Evolutionary conservation across 2,113 vertebrate genomes (phyloP), one percentile per base, ranked within the genome.

Genomic region (Amia ocellicauda): DNA sequence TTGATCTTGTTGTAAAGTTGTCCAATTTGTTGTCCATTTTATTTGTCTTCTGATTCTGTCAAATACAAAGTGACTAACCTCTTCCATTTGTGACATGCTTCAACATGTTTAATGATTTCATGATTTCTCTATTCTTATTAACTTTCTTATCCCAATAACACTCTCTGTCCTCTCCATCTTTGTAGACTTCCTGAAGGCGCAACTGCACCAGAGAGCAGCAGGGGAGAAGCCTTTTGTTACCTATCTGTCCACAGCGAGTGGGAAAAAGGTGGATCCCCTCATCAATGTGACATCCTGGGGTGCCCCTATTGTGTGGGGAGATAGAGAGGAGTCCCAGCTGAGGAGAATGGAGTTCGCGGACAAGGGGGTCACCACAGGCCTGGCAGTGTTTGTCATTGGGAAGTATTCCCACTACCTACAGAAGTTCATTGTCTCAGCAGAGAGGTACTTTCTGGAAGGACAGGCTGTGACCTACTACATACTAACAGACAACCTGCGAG

Each of bases 291-390:
- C 91, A 0, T 74, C 87, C 0, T 92, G 90, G 91, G 65, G 91
- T 29, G 90, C 83, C 0, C 92, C 92, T 59, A 72, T 93, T 2
- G 17, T 92, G 58, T 95, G 92, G 66, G 91, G 93, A 3, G 88
- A 88, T 20, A 86, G 74, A 61, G 82, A 74, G 4, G n/a, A 70
- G n/a, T 70, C 86, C 0, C 82, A 75, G 19, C n/a, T 71, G 19
- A 77, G 82, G 52, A 83, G 78, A 55, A 73, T 57, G 4, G 74
- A 81, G 65, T 85, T 87, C 22, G 72, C 56, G 17, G 72, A 84
- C 0, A 60, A 66, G 64, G 80, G 72, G 40, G 78, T 90, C 73
- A 87, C 67, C 36, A 61, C 73, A 0, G 91, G 90, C 9, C 67
- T 93, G 63, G 69, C 85, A 0, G 62, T 63, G 8, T 83, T 93